Conservation (phyloP, 2,797 vertebrate species). For the Diceros bicornis region DNA sequence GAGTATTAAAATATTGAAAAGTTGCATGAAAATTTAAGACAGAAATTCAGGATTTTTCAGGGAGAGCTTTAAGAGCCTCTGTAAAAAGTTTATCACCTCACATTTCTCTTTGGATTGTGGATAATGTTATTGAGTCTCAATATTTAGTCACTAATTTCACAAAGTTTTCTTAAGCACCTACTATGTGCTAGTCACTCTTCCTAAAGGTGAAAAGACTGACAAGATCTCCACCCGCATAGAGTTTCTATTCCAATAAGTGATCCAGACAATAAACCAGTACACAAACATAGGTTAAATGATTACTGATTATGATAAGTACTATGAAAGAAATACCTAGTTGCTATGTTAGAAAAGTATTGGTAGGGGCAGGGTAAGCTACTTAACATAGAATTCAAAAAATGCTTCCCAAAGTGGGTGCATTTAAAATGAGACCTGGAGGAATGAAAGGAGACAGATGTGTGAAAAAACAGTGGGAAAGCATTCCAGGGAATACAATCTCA, state of each 20-base stretch:
- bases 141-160: not conserved
- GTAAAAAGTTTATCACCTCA: not conserved
- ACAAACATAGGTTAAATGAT: not conserved
- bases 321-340: not conserved
- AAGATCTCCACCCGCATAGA: not conserved
- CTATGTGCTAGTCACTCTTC: not conserved
- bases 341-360: not conserved
- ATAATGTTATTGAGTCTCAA: not conserved
- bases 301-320: not conserved
- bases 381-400: not conserved
- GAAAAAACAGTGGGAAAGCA: slow-evolving; percentile 2
- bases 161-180: not conserved
- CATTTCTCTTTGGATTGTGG: not conserved
- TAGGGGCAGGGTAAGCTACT: not conserved
- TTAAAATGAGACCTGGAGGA: not conserved
- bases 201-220: not conserved
- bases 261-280: not conserved
- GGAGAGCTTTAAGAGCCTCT: not conserved
- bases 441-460: slow-evolving; percentile 26
- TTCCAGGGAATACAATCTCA: not conserved
- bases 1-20: slow-evolving; percentile 8
- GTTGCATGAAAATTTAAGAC: slow-evolving; percentile 23
- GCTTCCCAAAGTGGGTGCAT: not conserved
- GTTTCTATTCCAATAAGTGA: not conserved
- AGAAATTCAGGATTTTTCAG: not conserved